phyloP scores from a whole-genome alignment of 2,113 vertebrate species.

The Etheostoma cragini region DNA sequence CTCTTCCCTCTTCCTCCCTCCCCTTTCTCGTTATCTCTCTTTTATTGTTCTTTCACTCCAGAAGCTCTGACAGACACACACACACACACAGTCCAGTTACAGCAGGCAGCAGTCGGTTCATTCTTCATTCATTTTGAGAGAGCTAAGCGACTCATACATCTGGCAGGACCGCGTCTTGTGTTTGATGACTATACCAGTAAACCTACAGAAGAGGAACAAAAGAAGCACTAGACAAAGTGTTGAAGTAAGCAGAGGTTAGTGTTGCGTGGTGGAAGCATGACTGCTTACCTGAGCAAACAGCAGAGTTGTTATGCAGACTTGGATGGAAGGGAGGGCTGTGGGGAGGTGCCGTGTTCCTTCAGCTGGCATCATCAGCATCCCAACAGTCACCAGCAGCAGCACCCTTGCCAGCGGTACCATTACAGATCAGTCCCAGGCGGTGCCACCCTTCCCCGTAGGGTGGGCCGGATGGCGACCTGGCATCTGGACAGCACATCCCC shows the following conservation, averaged over 20 bases:
- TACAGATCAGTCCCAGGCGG: conserved; percentile 54
- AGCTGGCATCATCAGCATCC: conserved; percentile 73
- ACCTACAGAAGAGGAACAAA: conserved; percentile 23
- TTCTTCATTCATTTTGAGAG: conserved; percentile 51
- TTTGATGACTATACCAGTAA: conserved; percentile 40
- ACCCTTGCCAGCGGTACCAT: conserved; percentile 67
- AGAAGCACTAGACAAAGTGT: conserved; percentile 29
- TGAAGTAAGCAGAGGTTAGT: conserved; percentile 29
- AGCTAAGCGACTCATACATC: conserved; percentile 45
- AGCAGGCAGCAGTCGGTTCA: conserved; percentile 44
- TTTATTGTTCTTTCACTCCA: conserved; percentile 51
- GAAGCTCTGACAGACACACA: conserved; percentile 41
- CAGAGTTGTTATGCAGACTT: conserved; percentile 84
- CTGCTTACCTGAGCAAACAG: conserved; percentile 85
- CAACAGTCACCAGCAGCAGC: conserved; percentile 31
- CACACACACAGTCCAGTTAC: conserved; percentile 39
- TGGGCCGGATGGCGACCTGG: conserved; percentile 67
- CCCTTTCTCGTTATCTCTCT: conserved; percentile 26
- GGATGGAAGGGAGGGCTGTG: conserved; percentile 72
- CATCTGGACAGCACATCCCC: conserved; percentile 80
- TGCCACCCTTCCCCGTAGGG: conserved; percentile 71
- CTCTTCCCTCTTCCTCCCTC: conserved; percentile 11
- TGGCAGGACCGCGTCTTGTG: conserved; percentile 44
- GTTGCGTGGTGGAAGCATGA: conserved; percentile 80
- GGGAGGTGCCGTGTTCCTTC: conserved; percentile 82